Evolutionary conservation across 2,888 invertebrate genomes (phyloP), one percentile per base, ranked within the genome.

Genomic region (Drosophila nigricruria): DNA sequence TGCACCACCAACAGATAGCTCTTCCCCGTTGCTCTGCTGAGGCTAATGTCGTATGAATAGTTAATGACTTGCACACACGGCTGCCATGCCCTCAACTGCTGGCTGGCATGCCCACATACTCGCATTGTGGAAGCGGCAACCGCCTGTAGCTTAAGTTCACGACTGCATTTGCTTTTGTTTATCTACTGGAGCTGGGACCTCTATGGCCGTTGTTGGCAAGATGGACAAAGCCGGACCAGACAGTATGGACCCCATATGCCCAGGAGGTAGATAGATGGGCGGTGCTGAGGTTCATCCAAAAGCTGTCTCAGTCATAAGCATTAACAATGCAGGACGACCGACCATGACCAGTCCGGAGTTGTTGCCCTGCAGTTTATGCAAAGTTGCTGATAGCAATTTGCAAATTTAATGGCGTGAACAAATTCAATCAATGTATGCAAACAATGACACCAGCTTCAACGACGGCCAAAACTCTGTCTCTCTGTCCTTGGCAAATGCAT

Each of bases 381-480:
- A 91, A 91, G 84, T 91, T 89, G 88, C 88, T 91, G 91, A 91
- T 91, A 91, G 91, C 92, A 91, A 91, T 92, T 91, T 91, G 91
- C 91, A 91, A 88, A 91, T 91, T 91, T 92, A 92, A 91, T 91
- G 91, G 89, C 90, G 92, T 91, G 91, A 91, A 91, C 92, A 91
- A 91, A 91, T 91, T 92, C 91, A 91, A 92, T 91, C 91, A 90
- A 89, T 91, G 90, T 88, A 79, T 89, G 89, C 84, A 88, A 88
- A 88, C 88, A 88, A 84, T 78, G 79, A 78, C 73, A 79, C 66
- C 70, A 57, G 62, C 66, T 73, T 61, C 47, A 53, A 50, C 58
- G 57, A 63, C 63, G 75, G 16, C 56, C 30, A 42, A 38, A 23
- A 54, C 54, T 20, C 27, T 12, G 18, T 30, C 54, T 4, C 38